Evolutionary conservation across 2,797 vertebrate species (phyloP), one percentile per base, ranked within the genome.

Genomic region (Microcaecilia unicolor): DNA sequence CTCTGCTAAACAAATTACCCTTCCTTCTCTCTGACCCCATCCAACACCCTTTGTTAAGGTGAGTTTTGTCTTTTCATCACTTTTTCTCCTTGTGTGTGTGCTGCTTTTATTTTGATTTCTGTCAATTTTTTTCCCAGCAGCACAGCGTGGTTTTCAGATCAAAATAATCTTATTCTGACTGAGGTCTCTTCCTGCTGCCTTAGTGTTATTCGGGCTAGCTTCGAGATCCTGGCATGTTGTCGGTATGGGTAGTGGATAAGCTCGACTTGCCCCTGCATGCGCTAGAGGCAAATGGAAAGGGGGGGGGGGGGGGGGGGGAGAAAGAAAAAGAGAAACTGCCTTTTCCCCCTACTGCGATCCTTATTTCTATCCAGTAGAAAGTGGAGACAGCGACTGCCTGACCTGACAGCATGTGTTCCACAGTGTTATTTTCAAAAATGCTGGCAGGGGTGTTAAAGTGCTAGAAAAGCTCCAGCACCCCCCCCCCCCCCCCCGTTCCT

Each of bases 11-110:
- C 45, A 55, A 55, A 50, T 63, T 52, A 65, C 64, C 64, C 64
- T 54, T 62, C 48, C 61, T 72, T 46, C 49, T 60, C 52, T 60
- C 50, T 61, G 61, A 66, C 53, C 67, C 65, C 59, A 64, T 55
- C 60, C 61, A 61, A 64, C 67, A 67, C 63, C 58, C 67, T 65
- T 52, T 67, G 55, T 61, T 50, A 61, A 74, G 71, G 71, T 77
- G 71, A 74, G 74, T 71, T 61, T 45, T 60, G 60, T 61, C 61
- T 67, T 67, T 67, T 60, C 67, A 61, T 52, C 69, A 64, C 67
- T 67, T 71, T 48, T 44, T 61, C n/a, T 58, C 50, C 44, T 50
- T 46, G 41, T 64, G 47, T 55, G 51, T 59, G 55, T 34, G 28
- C 13, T 18, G 49, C 12, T 30, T 21, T 4, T 4, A 2, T 35